Conservation (phyloP, 2,888 invertebrate species). For the Drosophila atripex region DNA sequence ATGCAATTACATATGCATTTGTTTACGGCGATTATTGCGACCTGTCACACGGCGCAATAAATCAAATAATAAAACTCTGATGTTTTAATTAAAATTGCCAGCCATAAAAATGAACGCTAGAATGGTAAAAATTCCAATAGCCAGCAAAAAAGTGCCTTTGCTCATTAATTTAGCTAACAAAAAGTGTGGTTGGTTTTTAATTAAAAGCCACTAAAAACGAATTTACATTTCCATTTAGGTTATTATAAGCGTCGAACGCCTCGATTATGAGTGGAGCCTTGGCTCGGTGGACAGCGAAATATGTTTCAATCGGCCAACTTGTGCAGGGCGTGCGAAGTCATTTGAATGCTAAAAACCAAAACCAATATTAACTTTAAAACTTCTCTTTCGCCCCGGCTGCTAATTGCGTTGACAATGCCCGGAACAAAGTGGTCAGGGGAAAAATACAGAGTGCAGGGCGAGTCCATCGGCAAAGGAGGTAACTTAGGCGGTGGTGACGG, state of each 20-base stretch:
- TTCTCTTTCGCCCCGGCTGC: constrained; percentile 44
- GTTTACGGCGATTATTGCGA: constrained; percentile 42
- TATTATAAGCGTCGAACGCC: constrained; percentile 29
- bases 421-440: constrained; percentile 47
- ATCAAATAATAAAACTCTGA: constrained; percentile 68
- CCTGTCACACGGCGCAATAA: constrained; percentile 53
- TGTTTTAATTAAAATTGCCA: constrained; percentile 66
- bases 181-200: constrained; percentile 64
- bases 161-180: constrained; percentile 51
- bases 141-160: not conserved
- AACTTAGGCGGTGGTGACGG: not conserved
- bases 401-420: constrained; percentile 73
- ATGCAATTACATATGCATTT: constrained; percentile 64
- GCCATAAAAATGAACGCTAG: constrained; percentile 24
- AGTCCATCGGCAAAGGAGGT: constrained; percentile 3
- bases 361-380: constrained; percentile 67
- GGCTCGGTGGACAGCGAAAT: constrained; percentile 18
- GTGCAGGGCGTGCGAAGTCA: constrained; percentile 40
- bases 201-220: constrained; percentile 50
- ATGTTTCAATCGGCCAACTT: constrained; percentile 23
- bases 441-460: constrained; percentile 13
- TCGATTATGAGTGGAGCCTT: constrained; percentile 34
- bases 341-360: constrained; percentile 50
- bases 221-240: constrained; percentile 33
- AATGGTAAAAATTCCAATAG: constrained; percentile 2